Evolutionary conservation across 1,140 invertebrate species (phyloP).

Genomic region (Drosophila repleta): DNA sequence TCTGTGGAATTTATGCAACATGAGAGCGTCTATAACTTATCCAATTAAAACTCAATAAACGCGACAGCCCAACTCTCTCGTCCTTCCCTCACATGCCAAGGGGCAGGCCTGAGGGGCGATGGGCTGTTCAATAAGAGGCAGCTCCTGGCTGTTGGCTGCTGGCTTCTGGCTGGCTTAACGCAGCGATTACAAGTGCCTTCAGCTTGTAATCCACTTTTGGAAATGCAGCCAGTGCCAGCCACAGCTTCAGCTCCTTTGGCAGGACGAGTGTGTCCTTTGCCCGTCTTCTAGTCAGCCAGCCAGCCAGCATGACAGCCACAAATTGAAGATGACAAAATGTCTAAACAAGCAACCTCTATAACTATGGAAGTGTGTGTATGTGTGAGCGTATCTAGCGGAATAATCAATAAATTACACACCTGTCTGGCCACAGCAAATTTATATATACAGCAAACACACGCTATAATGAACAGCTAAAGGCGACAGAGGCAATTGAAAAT

Average conservation of each 20-base stretch:
- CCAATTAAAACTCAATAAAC: conserved; percentile 82
- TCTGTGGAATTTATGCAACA: conserved; percentile 79
- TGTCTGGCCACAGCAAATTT: conserved; percentile 75
- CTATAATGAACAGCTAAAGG: background rate
- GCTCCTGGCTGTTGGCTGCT: background rate
- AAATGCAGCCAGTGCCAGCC: conserved; percentile 61
- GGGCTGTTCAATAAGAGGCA: conserved; percentile 64
- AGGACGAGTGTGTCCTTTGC: conserved; percentile 8
- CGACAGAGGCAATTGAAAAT: background rate
- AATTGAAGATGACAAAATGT: conserved; percentile 83
- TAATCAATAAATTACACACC: conserved; percentile 83
- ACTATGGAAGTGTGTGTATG: conserved; percentile 20
- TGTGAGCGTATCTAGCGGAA: conserved; percentile 73
- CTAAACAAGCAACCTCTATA: conserved; percentile 63
- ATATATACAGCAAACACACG: conserved; percentile 9
- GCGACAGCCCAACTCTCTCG: conserved; percentile 19
- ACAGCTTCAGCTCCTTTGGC: background rate
- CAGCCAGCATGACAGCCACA: conserved; percentile 75
- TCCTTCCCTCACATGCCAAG: conserved; percentile 68
- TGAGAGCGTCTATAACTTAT: conserved; percentile 80
- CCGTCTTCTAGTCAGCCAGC: conserved; percentile 62
- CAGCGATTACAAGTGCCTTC: conserved; percentile 82
- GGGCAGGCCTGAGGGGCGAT: conserved; percentile 17
- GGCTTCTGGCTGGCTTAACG: conserved; percentile 63
- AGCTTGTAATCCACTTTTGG: conserved; percentile 81